Conservation (phyloP, 2,888 invertebrate species). For the Hirtodrosophila cameraria region DNA sequence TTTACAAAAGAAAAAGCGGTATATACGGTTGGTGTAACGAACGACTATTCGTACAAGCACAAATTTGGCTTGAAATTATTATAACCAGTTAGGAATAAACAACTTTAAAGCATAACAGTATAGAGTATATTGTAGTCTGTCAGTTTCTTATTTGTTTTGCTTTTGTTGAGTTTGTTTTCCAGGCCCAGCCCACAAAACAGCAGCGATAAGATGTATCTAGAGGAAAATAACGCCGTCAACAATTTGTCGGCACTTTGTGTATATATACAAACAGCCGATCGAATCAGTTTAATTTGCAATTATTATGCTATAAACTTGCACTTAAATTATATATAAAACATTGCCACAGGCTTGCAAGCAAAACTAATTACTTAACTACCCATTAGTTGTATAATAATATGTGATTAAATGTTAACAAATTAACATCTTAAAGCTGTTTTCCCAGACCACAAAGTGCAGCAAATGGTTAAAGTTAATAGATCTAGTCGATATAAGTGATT, state of each 20-base stretch:
- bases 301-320: conserved; percentile 48
- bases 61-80: no score
- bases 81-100: no score
- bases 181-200: conserved; percentile 35
- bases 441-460: conserved; percentile 6
- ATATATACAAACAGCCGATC: conserved; percentile 52
- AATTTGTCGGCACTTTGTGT: conserved; percentile 51
- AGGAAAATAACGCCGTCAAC: conserved; percentile 20
- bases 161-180: conserved; percentile 17
- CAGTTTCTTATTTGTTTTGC: conserved; percentile 8
- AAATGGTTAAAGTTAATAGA: no score
- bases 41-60: no score
- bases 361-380: conserved; percentile 19
- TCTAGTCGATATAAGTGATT: no score
- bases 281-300: conserved; percentile 63
- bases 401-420: conserved; percentile 9
- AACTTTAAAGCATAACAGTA: no score
- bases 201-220: conserved; percentile 49
- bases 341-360: conserved; percentile 11
- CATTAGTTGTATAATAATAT: conserved; percentile 14
- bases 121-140: neutral
- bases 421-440: conserved; percentile 6
- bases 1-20: no score
- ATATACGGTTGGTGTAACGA: no score
- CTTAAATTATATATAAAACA: conserved; percentile 30